Evolutionary conservation across 2,888 invertebrate genomes (phyloP).

Genomic region (Philereme transversata): DNA sequence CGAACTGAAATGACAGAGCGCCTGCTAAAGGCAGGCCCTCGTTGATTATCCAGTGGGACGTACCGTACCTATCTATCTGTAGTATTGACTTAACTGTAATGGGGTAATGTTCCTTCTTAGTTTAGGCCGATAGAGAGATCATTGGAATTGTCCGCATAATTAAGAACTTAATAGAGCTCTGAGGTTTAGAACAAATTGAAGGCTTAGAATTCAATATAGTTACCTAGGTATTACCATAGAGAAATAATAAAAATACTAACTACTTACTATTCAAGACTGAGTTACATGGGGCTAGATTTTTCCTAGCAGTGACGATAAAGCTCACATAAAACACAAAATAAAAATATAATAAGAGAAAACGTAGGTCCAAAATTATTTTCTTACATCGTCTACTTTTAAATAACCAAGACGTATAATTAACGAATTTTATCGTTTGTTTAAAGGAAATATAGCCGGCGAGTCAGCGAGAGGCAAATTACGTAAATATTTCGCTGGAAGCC

Average conservation of each 20-base stretch:
- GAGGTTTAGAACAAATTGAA: too few relatives aligned
- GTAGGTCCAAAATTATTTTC: too few relatives aligned
- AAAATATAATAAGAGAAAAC: too few relatives aligned
- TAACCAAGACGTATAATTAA: too few relatives aligned
- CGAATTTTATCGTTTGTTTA: background rate
- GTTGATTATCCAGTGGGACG: constrained; percentile 2
- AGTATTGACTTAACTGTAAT: background rate
- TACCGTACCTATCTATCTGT: background rate
- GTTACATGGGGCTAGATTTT: too few relatives aligned
- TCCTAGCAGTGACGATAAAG: too few relatives aligned
- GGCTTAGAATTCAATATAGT: constrained; percentile 33
- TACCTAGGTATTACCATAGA: background rate
- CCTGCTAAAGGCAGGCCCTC: constrained; percentile 3
- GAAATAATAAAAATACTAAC: too few relatives aligned
- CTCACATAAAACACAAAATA: too few relatives aligned
- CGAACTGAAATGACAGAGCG: constrained; percentile 12
- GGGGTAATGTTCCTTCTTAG: constrained; percentile 5
- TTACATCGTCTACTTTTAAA: too few relatives aligned
- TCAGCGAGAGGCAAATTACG: constrained; percentile 48
- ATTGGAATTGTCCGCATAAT: background rate
- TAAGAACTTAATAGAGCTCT: background rate
- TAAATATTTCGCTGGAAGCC: constrained; percentile 66
- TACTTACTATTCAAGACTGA: too few relatives aligned
- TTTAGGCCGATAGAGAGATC: background rate
- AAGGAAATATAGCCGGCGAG: background rate